A percentile compares a stretch with the other conserved stretches of the same genome.
Evolutionary conservation across 2,888 invertebrate genomes (phyloP).

Genomic region (Sphecodes monilicornis): DNA sequence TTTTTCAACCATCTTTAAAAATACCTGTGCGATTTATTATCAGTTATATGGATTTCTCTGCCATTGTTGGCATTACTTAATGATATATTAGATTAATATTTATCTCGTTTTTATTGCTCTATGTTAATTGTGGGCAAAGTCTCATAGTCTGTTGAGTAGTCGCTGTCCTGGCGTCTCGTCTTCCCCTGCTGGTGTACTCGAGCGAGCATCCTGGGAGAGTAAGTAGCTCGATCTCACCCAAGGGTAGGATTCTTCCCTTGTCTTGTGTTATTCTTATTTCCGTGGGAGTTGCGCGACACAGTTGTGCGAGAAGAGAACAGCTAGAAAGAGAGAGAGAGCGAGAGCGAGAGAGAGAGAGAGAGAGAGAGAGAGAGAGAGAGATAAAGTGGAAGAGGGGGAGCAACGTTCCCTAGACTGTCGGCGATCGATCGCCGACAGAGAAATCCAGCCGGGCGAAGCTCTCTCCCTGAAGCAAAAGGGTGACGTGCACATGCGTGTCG

Average conservation of each 20-base stretch:
- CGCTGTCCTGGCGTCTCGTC: background rate
- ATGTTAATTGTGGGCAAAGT: too few species aligned
- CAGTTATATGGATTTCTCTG: too few species aligned
- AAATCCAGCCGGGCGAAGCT: conserved; percentile 44
- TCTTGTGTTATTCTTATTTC: conserved; percentile 2
- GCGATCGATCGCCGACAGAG: conserved; percentile 43
- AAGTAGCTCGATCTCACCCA: background rate
- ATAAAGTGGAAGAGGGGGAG: background rate
- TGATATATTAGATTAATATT: too few species aligned
- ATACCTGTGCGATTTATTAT: too few species aligned
- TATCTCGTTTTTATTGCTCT: too few species aligned
- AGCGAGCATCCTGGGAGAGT: background rate
- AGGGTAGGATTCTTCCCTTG: conserved; percentile 2
- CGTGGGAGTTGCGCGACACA: background rate
- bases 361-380: too few species aligned
- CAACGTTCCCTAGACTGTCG: conserved; percentile 25
- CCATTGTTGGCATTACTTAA: too few species aligned
- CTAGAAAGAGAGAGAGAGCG: background rate
- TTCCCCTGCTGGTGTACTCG: background rate
- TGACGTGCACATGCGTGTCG: conserved; percentile 52
- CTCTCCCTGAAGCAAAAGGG: conserved; percentile 1
- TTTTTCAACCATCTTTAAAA: too few species aligned
- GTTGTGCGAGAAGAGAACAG: too few species aligned
- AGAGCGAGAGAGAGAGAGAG: too few species aligned
- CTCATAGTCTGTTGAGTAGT: too few species aligned